Evolutionary conservation across 2,113 vertebrate genomes (phyloP).

Genomic region (Stictonetta naevosa): DNA sequence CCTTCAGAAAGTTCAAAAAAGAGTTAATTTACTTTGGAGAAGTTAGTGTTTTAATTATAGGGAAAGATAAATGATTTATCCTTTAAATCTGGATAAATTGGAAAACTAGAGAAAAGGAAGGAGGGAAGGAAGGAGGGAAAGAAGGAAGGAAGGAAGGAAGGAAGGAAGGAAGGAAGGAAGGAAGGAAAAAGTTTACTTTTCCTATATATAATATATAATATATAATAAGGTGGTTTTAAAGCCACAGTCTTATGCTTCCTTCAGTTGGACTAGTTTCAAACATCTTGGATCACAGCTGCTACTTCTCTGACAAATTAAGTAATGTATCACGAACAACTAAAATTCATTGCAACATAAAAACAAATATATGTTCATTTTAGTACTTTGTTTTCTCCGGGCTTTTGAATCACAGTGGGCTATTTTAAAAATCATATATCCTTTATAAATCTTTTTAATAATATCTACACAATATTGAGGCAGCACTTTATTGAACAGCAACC

Average conservation of each 20-base stretch:
- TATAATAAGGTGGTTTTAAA: conserved; percentile 17
- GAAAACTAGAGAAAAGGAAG: no score
- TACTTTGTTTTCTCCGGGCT: conserved; percentile 33
- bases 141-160: not conserved
- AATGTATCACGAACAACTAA: conserved; percentile 38
- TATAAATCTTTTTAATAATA: conserved; percentile 65
- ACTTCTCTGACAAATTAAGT: conserved; percentile 42
- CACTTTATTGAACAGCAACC: conserved; percentile 52
- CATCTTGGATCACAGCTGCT: conserved; percentile 21
- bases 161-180: no score
- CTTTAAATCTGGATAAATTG: no score
- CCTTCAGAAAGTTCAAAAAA: conserved; percentile 2
- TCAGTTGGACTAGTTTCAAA: conserved; percentile 8
- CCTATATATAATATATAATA: no score
- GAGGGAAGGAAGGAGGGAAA: no score
- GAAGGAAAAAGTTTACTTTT: not conserved
- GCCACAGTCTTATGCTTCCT: not conserved
- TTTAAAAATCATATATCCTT: conserved; percentile 39
- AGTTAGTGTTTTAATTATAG: not conserved
- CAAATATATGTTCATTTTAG: conserved; percentile 61
- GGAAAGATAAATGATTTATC: not conserved
- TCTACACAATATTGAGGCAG: conserved; percentile 12
- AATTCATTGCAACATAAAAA: conserved; percentile 61
- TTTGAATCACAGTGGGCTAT: conserved; percentile 28
- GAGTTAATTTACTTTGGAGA: not conserved